Evolutionary conservation across 2,888 invertebrate genomes (phyloP).

Genomic region (Lasiommata megera): DNA sequence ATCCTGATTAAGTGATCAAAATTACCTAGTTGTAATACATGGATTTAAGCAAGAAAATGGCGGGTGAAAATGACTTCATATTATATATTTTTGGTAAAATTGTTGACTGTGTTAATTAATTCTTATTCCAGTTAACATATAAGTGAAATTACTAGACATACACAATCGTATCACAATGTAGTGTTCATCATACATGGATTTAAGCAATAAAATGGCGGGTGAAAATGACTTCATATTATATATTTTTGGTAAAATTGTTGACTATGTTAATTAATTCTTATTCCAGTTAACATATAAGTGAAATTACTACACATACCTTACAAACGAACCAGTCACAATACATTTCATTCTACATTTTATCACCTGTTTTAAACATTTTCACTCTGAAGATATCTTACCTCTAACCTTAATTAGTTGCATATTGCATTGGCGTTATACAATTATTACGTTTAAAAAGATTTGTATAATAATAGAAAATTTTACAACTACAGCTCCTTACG

Average conservation of each 20-base stretch:
- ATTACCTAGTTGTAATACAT: too few species aligned
- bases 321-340: conserved; percentile 38
- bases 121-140: conserved; percentile 19
- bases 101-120: not conserved
- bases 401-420: conserved; percentile 41
- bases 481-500: not conserved
- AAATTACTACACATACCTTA: conserved; percentile 29
- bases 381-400: conserved; percentile 37
- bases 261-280: conserved; percentile 8
- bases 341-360: conserved; percentile 37
- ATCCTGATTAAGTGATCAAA: too few species aligned
- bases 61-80: too few species aligned
- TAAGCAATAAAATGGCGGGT: too few species aligned
- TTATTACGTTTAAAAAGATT: conserved; percentile 25
- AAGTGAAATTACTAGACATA: conserved; percentile 20
- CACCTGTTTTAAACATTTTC: conserved; percentile 40
- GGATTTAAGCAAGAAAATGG: too few species aligned
- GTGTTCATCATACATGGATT: too few species aligned
- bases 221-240: too few species aligned
- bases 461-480: conserved; percentile 2
- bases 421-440: conserved; percentile 47
- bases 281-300: conserved; percentile 17
- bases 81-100: too few species aligned
- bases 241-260: too few species aligned
- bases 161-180: conserved; percentile 37